Base-by-base conservation (phyloP, 2,797 vertebrate genomes). In the Lates japonicus region DNA sequence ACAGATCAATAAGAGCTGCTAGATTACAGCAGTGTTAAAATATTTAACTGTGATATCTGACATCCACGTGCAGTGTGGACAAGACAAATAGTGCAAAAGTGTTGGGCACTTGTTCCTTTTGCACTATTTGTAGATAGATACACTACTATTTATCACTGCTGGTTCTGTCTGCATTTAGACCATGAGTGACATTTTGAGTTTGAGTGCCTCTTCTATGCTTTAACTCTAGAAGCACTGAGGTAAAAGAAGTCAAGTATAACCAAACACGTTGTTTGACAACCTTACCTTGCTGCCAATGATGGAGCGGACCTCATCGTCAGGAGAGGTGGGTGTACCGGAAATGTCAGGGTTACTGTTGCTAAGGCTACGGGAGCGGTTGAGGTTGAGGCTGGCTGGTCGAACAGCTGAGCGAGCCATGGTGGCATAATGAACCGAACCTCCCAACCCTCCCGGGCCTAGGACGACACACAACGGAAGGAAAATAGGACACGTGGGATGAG, bases 271-370 rank as follows among this genome's bases (percentile, higher is more conserved):
- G 7, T 16, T 16, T 42, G 52, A 62, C 13, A 35, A 73, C 49
- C 85, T 66, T 96, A 99, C 98, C 97, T 99, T 99, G 89, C 96
- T 98, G 88, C 97, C 97, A 3, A 99, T 99, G 93, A 99, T 99
- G 12, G 97, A 95, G 71, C 98, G 97, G 52, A 99, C 98, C 95
- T 99, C 98, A 31, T 99, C 98, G 0, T 99, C 98, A 0, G 98
- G 98, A 0, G 98, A 99, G 0, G 97, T 98, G 64, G 98, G 98
- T 0, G 98, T 99, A 55, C 98, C 98, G 0, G 98, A 98, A 86
- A 99, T 98, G 87, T 99, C 98, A 5, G 98, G 98, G 91, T 99
- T 99, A 83, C 98, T 99, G 95, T 99, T 99, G 95, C 98, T 99
- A 85, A 99, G 97, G 95, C 98, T 99, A 74, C 98, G 96, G 5